These are phyloP conservation scores for Cataglyphis hispanica DNA, from an alignment of 1,140 invertebrate genomes.

Conservation along the genomic window DNA sequence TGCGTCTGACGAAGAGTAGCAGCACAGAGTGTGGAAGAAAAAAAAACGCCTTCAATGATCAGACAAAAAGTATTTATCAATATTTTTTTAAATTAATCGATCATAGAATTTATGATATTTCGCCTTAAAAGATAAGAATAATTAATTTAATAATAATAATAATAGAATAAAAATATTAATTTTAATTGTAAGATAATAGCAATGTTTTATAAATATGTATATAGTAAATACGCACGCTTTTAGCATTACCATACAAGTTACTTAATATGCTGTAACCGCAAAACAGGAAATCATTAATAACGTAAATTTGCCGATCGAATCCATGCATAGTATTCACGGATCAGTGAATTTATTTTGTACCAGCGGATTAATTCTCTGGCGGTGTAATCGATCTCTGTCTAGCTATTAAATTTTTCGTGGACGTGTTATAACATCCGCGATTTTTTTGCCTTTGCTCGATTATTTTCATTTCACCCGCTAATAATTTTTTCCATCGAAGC, in stretches of 20 bases:
- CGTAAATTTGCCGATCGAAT: constrained; percentile 2
- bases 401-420: constrained; percentile 42
- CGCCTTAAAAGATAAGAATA: neutral
- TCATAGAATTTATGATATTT: neutral
- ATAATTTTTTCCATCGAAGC: constrained; percentile 27
- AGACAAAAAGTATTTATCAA: neutral
- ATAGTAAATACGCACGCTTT: neutral
- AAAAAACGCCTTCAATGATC: neutral
- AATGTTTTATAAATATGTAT: neutral
- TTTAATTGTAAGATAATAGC: constrained; percentile 4
- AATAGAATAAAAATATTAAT: constrained; percentile 9
- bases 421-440: neutral
- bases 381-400: neutral
- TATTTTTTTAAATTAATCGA: neutral
- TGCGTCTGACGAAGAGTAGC: neutral
- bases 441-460: neutral
- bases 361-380: neutral
- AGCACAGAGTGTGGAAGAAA: neutral
- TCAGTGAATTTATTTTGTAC: constrained; percentile 32
- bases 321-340: neutral
- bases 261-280: neutral
- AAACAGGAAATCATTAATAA: constrained; percentile 31
- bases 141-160: neutral
- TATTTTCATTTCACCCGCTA: constrained; percentile 37
- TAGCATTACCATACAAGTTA: constrained; percentile 19